Evolutionary conservation across 2,888 invertebrate genomes (phyloP).

Genomic region (Dexiosoma caninum): DNA sequence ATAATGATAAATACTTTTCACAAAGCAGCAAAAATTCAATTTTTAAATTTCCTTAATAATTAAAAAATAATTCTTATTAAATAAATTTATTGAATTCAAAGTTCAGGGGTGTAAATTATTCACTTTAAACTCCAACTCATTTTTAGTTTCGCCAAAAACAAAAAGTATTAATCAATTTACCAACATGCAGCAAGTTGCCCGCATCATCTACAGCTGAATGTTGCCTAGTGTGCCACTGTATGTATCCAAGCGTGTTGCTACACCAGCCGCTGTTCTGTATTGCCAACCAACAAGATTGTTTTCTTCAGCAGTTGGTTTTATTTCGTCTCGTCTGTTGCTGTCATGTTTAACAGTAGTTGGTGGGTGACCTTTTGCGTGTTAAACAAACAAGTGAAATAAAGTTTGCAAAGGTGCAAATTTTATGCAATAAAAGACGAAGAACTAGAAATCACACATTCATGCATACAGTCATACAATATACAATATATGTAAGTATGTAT

Average conservation of each 20-base stretch:
- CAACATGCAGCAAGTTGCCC: neutral
- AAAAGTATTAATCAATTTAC: neutral
- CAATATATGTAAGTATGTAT: neutral
- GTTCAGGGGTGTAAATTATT: neutral
- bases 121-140: neutral
- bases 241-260: neutral
- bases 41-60: too few relatives aligned
- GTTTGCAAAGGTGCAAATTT: conserved; percentile 60
- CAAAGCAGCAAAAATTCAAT: too few relatives aligned
- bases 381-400: conserved; percentile 71
- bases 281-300: conserved; percentile 15
- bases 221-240: neutral
- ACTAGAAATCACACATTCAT: neutral
- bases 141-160: neutral
- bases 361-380: conserved; percentile 75
- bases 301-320: conserved; percentile 11
- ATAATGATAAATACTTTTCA: too few relatives aligned
- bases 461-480: too few relatives aligned
- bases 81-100: neutral
- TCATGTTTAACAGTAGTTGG: conserved; percentile 58
- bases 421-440: conserved; percentile 30
- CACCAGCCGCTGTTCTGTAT: conserved; percentile 1
- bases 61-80: too few relatives aligned
- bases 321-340: conserved; percentile 59
- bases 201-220: neutral